phyloP scores from a whole-genome alignment of 2,113 vertebrate genomes.

The Brachypodius melanocephalos region DNA sequence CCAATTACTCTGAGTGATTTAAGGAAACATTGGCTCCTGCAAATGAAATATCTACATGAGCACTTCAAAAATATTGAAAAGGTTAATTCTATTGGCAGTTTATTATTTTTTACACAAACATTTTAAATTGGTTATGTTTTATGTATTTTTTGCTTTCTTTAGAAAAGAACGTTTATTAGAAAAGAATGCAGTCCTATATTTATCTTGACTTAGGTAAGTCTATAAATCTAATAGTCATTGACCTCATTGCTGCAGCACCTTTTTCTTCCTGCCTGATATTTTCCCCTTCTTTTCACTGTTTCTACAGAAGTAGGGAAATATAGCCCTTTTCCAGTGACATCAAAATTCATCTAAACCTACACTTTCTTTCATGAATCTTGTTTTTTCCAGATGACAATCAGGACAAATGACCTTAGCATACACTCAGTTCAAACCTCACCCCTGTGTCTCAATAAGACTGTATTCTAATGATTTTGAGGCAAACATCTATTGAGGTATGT shows the following conservation, averaged over 20 bases:
- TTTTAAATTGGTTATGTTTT: not conserved
- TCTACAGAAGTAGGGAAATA: not conserved
- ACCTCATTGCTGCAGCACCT: not conserved
- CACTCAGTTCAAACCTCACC: not conserved
- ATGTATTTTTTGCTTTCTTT: not conserved
- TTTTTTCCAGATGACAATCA: not conserved
- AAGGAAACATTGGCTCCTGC: not conserved
- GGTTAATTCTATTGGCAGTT: not conserved
- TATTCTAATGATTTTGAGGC: not conserved
- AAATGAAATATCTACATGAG: not conserved
- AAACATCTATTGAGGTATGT: not conserved
- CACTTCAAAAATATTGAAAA: conserved; percentile 5
- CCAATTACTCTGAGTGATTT: not conserved
- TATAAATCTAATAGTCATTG: not conserved
- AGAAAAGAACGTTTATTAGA: not conserved
- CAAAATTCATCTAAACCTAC: not conserved
- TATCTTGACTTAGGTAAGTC: not conserved
- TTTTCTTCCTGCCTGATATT: not conserved
- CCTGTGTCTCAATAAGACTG: not conserved
- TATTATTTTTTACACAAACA: not conserved
- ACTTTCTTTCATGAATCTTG: not conserved
- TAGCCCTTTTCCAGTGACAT: not conserved
- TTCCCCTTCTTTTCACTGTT: not conserved
- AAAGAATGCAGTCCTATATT: not conserved
- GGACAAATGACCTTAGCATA: not conserved